A percentile compares a stretch with the other conserved stretches of the same genome.
Conservation (phyloP, 2,797 vertebrate species). For the Capromys pilorides region DNA sequence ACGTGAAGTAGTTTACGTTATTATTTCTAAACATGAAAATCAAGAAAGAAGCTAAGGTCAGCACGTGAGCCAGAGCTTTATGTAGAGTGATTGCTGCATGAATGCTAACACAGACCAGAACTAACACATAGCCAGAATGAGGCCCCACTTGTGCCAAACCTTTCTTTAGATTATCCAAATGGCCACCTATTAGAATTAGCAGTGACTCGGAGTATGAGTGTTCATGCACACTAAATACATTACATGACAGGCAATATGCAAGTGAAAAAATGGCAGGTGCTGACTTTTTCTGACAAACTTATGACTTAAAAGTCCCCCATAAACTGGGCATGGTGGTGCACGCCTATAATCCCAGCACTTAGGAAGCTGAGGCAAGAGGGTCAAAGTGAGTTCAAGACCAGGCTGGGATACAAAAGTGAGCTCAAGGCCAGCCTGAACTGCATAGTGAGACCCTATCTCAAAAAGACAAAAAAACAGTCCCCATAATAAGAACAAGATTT, state of each 20-base stretch:
- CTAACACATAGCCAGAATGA: not conserved
- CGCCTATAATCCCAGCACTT: no score
- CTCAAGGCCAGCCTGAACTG: no score
- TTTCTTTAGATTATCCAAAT: not conserved
- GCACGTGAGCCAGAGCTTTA: not conserved
- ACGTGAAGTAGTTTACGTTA: not conserved
- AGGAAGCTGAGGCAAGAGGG: no score
- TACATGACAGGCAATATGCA: not conserved
- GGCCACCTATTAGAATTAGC: not conserved
- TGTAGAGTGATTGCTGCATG: not conserved
- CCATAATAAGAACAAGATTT: conserved; percentile 26
- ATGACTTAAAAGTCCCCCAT: not conserved
- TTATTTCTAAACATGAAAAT: not conserved
- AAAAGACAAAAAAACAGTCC: no score
- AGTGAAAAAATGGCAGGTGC: not conserved
- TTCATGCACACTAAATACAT: not conserved
- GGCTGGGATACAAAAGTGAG: no score
- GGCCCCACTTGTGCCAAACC: not conserved
- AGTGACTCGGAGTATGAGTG: not conserved
- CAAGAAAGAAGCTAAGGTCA: not conserved
- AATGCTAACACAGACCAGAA: not conserved
- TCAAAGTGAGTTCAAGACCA: no score
- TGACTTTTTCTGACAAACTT: not conserved
- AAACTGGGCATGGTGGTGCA: no score
- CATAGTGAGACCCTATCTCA: no score